Percentiles rank a stretch among this genome's conserved stretches.
Conservation (phyloP, 2,113 vertebrate species). For the Dromiciops gliroides region DNA sequence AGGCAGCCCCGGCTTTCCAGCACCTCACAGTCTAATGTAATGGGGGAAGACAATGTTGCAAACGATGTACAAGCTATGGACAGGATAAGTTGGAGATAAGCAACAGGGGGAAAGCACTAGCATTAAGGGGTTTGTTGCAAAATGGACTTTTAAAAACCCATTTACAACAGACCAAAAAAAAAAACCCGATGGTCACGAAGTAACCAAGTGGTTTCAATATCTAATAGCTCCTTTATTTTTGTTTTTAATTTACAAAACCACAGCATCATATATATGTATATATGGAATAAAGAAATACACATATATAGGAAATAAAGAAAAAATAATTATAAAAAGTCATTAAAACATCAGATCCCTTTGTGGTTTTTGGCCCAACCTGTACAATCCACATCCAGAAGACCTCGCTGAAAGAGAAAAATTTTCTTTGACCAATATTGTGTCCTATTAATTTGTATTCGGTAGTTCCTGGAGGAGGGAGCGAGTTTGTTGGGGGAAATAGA, state of each 20-base stretch:
- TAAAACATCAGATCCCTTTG: no score
- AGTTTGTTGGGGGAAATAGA: not conserved
- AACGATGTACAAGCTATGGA: not conserved
- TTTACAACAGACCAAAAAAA: not conserved
- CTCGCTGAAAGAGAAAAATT: slow-evolving; percentile 12
- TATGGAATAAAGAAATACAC: no score
- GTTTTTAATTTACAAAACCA: no score
- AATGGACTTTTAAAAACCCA: not conserved
- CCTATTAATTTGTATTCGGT: not conserved
- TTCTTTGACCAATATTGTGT: not conserved
- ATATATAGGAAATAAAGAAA: no score
- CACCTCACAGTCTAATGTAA: not conserved
- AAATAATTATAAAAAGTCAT: no score
- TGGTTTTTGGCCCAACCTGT: no score
- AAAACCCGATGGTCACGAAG: no score
- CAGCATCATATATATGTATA: no score
- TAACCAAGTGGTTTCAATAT: no score
- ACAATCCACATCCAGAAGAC: not conserved
- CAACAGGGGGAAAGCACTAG: no score
- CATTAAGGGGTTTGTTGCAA: not conserved
- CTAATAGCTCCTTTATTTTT: no score
- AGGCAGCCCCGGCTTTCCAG: not conserved
- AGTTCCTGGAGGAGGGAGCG: not conserved
- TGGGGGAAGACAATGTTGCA: not conserved
- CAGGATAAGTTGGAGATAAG: no score